Evolutionary conservation across 2,888 invertebrate species (phyloP).

Genomic region (Pseudococcus jackbeardsleyi): DNA sequence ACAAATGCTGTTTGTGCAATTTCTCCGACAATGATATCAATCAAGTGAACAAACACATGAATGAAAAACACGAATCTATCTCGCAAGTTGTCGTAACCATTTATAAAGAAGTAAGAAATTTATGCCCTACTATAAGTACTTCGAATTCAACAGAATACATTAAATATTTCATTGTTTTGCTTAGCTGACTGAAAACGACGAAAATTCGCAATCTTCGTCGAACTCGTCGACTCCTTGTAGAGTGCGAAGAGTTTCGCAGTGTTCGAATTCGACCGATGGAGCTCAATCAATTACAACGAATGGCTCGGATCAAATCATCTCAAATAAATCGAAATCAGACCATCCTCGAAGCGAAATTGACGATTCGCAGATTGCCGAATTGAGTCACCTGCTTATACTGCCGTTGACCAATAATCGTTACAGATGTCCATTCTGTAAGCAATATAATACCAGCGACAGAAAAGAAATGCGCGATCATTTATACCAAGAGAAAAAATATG

Average conservation of each 20-base stretch:
- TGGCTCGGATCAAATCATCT: neutral
- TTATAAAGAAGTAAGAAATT: slow-evolving; percentile 61
- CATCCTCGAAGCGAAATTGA: neutral
- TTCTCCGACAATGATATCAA: slow-evolving; percentile 58
- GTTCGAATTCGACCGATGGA: neutral
- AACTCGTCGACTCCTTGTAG: neutral
- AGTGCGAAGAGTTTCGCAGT: neutral
- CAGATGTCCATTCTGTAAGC: slow-evolving; percentile 61
- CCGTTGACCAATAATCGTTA: slow-evolving; percentile 54
- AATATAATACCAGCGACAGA: slow-evolving; percentile 31
- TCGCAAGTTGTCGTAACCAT: slow-evolving; percentile 61
- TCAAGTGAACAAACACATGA: slow-evolving; percentile 63
- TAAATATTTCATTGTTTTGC: neutral
- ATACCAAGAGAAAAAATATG: slow-evolving; percentile 63
- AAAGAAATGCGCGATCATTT: slow-evolving; percentile 59
- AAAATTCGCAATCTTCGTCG: neutral
- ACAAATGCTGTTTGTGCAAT: slow-evolving; percentile 65
- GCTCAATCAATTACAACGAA: neutral
- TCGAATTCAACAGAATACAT: too few relatives aligned
- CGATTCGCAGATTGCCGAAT: neutral
- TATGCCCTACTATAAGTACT: neutral
- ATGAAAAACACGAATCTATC: slow-evolving; percentile 44
- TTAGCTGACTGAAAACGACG: neutral
- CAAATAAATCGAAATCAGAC: neutral
- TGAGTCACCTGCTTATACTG: slow-evolving; percentile 41